These are phyloP conservation scores for Drosophila asahinai DNA, from an alignment of 1,140 invertebrate genomes.

Conservation along the genomic window DNA sequence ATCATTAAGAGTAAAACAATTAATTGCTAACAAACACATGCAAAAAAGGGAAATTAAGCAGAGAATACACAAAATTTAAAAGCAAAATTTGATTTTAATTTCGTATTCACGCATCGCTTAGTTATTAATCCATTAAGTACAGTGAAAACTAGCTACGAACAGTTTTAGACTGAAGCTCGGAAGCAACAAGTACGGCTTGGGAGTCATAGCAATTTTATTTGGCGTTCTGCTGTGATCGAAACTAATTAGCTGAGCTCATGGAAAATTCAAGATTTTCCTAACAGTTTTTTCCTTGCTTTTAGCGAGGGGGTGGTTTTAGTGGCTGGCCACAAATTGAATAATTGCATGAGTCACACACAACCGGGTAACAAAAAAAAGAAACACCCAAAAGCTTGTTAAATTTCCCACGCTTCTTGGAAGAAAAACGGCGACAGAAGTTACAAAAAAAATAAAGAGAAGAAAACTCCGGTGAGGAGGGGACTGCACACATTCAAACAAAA, in stretches of 20 bases:
- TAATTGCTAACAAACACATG: conserved; percentile 44
- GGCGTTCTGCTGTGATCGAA: not conserved
- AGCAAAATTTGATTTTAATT: conserved; percentile 61
- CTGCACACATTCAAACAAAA: conserved; percentile 55
- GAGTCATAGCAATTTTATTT: not conserved
- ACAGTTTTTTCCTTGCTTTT: conserved; percentile 1
- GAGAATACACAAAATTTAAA: conserved; percentile 5
- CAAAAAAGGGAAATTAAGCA: conserved; percentile 3
- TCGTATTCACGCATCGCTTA: conserved; percentile 62
- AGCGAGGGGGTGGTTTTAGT: conserved; percentile 21
- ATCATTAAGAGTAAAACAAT: conserved; percentile 64
- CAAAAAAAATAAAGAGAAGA: conserved; percentile 7
- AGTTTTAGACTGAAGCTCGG: not conserved
- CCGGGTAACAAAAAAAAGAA: conserved; percentile 4
- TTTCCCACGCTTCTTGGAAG: conserved; percentile 69
- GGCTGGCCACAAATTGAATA: conserved; percentile 71
- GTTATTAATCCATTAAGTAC: conserved; percentile 24
- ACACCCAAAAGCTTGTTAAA: conserved; percentile 55
- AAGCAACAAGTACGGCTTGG: too few species aligned
- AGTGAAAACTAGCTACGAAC: not conserved
- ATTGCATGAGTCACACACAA: conserved; percentile 61
- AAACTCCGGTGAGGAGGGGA: conserved; percentile 1
- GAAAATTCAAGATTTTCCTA: conserved; percentile 14
- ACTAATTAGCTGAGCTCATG: conserved; percentile 21
- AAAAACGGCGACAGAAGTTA: conserved; percentile 20